These are phyloP conservation scores for Gymnogyps californianus DNA, from an alignment of 2,113 vertebrate species.

Conservation along the genomic window DNA sequence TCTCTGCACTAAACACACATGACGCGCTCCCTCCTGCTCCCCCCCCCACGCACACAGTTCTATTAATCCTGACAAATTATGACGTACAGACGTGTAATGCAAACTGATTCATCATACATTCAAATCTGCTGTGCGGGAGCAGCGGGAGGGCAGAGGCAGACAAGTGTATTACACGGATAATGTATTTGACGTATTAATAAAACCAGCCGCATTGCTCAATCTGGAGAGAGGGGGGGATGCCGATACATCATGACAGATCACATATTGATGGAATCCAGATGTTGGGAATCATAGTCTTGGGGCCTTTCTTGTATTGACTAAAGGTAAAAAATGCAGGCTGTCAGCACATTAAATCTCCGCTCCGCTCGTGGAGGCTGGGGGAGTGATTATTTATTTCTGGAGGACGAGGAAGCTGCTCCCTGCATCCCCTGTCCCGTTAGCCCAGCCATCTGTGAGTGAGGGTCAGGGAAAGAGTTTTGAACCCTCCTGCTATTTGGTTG, in stretches of 20 bases:
- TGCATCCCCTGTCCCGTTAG: not conserved
- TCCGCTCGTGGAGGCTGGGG: not conserved
- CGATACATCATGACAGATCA: slow-evolving; percentile 86
- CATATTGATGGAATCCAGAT: slow-evolving; percentile 88
- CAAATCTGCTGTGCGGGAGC: slow-evolving; percentile 75
- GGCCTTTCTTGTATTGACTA: slow-evolving; percentile 82
- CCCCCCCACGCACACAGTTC: slow-evolving; percentile 48
- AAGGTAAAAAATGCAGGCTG: slow-evolving; percentile 81
- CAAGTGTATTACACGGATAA: slow-evolving; percentile 87
- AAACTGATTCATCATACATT: slow-evolving; percentile 84
- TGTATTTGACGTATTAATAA: slow-evolving; percentile 90
- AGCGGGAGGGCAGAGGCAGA: slow-evolving; percentile 78
- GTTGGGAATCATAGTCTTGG: slow-evolving; percentile 84
- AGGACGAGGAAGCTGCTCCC: not conserved
- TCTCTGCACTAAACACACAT: slow-evolving; percentile 66
- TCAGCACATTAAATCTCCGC: slow-evolving; percentile 76
- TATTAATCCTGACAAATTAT: slow-evolving; percentile 86
- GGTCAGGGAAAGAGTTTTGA: not conserved
- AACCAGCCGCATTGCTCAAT: slow-evolving; percentile 81
- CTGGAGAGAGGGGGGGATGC: slow-evolving; percentile 73
- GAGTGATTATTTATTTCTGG: slow-evolving; percentile 60
- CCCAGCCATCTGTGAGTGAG: not conserved
- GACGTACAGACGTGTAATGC: slow-evolving; percentile 83
- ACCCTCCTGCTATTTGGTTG: not conserved
- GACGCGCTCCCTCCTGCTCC: slow-evolving; percentile 11